Base-by-base conservation (phyloP, 2,113 vertebrate species). In the Oenanthe oenanthe region DNA sequence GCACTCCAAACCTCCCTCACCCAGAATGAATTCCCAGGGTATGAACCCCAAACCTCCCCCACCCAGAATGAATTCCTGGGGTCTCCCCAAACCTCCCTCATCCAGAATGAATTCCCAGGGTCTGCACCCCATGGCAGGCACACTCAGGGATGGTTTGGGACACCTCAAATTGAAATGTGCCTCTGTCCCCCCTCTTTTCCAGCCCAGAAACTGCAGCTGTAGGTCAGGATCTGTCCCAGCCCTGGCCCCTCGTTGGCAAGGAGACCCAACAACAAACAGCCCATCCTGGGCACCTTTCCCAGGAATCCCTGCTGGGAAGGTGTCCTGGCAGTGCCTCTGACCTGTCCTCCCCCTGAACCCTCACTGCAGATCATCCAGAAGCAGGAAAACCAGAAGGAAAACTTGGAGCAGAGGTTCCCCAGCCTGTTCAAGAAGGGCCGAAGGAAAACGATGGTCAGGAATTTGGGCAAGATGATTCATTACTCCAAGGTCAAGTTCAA, bases 401-500 rank as follows among this genome's bases (percentile, higher is more conserved):
- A 98, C 92, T 93, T 98, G 96, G 98, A 99, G 62, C 99, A 98
- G 96, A 97, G 96, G 7, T 92, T 98, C 75, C 96, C 97, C 84
- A 97, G 95, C 76, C 92, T 98, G 22, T 98, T 97, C 96, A 98
- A 95, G 82, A 98, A 97, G 45, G 98, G 97, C 7, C 93, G 93
- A 38, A 97, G 96, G 82, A 97, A 94, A 87, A 97, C 73, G 0
- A 75, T 97, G 0, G 99, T 99, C 81, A 98, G 99, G 96, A 99
- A 98, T 58, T 98, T 99, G 34, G 99, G 98, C 47, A 98, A 98
- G 47, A 98, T 99, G 43, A 98, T 99, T 93, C 98, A 99, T 97
- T 99, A 99, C 86, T 98, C 99, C 97, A 99, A 99, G 97, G 99
- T 99, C 63, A 99, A 98, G 88, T 98, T 99, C 36, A 98, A 98